Evolutionary conservation across 2,797 vertebrate species (phyloP).

Genomic region (Alcedo atthis): DNA sequence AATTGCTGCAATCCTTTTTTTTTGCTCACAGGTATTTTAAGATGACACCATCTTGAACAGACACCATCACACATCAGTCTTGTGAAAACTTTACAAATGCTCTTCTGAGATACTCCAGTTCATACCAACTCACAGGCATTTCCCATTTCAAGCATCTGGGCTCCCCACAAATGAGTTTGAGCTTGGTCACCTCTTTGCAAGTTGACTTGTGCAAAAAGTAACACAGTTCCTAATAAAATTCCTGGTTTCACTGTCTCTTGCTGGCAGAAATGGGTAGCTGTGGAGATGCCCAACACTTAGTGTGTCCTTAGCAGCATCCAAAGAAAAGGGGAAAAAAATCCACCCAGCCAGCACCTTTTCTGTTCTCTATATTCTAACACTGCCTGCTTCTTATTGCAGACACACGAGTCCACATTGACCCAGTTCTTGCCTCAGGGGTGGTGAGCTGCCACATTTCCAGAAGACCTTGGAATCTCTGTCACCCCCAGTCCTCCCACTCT

Average conservation of each 20-base stretch:
- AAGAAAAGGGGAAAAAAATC: neutral
- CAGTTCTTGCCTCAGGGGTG: neutral
- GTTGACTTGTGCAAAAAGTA: neutral
- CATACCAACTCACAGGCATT: neutral
- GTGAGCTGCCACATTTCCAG: neutral
- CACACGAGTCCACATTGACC: neutral
- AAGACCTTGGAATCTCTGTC: constrained; percentile 20
- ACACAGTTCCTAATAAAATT: neutral
- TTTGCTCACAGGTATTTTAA: constrained; percentile 40
- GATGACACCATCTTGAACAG: neutral
- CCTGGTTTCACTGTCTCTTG: neutral
- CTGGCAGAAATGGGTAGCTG: neutral
- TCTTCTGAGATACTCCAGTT: neutral
- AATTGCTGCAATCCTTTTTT: constrained; percentile 12
- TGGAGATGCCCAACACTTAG: neutral
- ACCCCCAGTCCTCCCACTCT: constrained; percentile 11
- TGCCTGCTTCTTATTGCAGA: neutral
- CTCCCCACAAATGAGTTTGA: neutral
- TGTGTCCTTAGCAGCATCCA: neutral
- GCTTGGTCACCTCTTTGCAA: neutral
- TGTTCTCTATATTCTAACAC: neutral
- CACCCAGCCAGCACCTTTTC: neutral
- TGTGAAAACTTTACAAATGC: neutral
- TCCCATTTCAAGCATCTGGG: neutral
- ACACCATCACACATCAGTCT: neutral